Evolutionary conservation across 2,797 vertebrate genomes (phyloP), one percentile per base, ranked within the genome.

Genomic region (Peromyscus melanophrys): DNA sequence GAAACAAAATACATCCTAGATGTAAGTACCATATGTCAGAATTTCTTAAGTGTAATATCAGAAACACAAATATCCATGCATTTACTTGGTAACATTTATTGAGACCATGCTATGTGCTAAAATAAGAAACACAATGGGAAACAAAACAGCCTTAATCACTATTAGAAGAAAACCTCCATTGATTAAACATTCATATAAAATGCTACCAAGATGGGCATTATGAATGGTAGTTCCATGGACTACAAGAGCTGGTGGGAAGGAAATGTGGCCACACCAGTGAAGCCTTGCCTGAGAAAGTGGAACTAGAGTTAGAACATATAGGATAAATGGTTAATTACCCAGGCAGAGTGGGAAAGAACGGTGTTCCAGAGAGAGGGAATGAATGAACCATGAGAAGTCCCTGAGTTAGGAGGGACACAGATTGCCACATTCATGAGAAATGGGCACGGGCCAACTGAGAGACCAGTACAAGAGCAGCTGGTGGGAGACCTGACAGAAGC

Each of bases 1-100:
- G 31, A 96, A 96, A 83, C 40, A 81, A 93, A 89, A 91, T n/a
- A 6, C 19, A 76, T 57, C 69, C 57, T 65, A 43, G 34, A 95
- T 52, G 34, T 31, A 92, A 77, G n/a, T 49, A 34, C 55, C 40
- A 78, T 49, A 90, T 82, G n/a, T 92, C 81, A 89, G 91, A 81
- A 83, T 80, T 69, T 65, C 78, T 69, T 87, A 92, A 49, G 12
- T 59, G 12, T 46, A 84, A 91, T 78, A 69, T 46, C 94, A 63
- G 73, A 90, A 97, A 92, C 34, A 55, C 23, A 92, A 46, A 52
- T 27, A 76, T 87, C 40, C 27, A 37, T 89, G 94, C 40, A 49
- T 59, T 91, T 91, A 57, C 52, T 86, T 55, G 57, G 63, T 63
- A 96, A n/a, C 57, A 92, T 46, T 83, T 76, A 49, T 55, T 13